These are phyloP conservation scores for Halesus radiatus DNA, from an alignment of 1,140 invertebrate species.

Conservation along the genomic window DNA sequence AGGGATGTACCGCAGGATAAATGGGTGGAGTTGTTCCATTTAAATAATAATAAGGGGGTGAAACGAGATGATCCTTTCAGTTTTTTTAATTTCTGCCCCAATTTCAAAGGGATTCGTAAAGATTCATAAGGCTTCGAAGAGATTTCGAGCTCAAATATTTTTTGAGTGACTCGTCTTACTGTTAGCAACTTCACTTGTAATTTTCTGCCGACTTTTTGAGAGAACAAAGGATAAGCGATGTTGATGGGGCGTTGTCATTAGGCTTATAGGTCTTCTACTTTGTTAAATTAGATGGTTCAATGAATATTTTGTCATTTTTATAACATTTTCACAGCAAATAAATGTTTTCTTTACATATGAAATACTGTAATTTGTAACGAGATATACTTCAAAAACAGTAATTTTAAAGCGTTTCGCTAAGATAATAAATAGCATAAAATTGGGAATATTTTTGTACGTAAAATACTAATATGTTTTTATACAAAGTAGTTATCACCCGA, in stretches of 20 bases:
- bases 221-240: too few relatives aligned
- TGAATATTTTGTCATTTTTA: neutral
- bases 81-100: neutral
- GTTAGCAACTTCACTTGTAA: neutral
- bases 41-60: constrained; percentile 8
- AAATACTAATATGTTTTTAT: too few relatives aligned
- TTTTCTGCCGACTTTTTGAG: too few relatives aligned
- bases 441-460: too few relatives aligned
- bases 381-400: too few relatives aligned
- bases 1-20: neutral
- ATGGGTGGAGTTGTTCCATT: neutral
- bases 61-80: neutral
- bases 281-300: neutral
- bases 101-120: constrained; percentile 5
- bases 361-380: too few relatives aligned
- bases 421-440: too few relatives aligned
- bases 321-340: neutral
- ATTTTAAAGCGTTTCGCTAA: too few relatives aligned
- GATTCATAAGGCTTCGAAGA: too few relatives aligned
- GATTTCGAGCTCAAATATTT: neutral
- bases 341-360: too few relatives aligned
- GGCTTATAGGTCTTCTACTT: neutral
- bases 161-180: constrained; percentile 6
- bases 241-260: too few relatives aligned
- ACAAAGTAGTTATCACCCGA: too few relatives aligned